phyloP scores from a whole-genome alignment of 2,888 invertebrate genomes.

The Tenthredo livida region DNA sequence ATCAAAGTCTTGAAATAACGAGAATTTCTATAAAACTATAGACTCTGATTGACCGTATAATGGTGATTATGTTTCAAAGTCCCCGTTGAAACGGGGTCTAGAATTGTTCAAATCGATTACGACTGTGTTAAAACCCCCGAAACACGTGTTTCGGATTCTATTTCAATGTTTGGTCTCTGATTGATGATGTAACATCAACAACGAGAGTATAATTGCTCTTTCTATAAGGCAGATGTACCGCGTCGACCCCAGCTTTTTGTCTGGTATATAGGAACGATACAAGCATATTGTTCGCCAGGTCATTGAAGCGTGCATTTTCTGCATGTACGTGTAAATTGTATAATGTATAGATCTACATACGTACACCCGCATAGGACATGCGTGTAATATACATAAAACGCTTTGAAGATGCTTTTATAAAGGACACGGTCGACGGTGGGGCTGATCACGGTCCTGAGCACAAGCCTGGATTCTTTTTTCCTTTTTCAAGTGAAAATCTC shows the following conservation, averaged over 20 bases:
- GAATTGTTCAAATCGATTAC: background rate
- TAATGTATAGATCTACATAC: background rate
- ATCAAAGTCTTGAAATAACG: background rate
- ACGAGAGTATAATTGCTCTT: background rate
- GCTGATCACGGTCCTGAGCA: background rate
- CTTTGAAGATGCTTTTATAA: conserved; percentile 25
- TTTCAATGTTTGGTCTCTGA: background rate
- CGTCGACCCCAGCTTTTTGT: background rate
- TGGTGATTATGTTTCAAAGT: no score
- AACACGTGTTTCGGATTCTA: background rate
- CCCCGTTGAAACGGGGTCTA: background rate
- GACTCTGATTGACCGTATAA: background rate
- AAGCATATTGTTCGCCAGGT: background rate
- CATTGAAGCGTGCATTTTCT: conserved; percentile 2
- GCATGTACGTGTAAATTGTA: background rate
- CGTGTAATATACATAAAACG: background rate
- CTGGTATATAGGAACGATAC: background rate
- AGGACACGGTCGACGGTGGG: background rate
- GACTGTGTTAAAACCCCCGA: background rate
- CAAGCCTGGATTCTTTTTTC: background rate
- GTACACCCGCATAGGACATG: background rate
- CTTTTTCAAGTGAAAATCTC: background rate
- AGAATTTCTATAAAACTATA: background rate
- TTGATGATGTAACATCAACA: background rate
- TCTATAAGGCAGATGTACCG: background rate